Evolutionary conservation across 2,113 vertebrate species (phyloP).

Genomic region (Ophthalmolycus amberensis): DNA sequence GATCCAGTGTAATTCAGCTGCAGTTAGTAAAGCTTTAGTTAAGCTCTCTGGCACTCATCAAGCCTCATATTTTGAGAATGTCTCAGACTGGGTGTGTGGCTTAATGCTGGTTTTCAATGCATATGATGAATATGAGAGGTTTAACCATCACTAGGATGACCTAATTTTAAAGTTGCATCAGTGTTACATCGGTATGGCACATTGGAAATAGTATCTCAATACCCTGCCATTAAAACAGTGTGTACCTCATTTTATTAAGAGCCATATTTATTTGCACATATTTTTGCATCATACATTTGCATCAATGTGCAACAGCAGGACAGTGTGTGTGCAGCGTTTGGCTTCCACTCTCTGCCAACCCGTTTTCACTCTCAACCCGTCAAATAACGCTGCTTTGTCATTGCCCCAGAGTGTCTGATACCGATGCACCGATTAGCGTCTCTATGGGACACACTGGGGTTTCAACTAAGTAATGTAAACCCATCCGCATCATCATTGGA

Average conservation of each 20-base stretch:
- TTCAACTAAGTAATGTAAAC: too few species aligned
- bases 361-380: too few species aligned
- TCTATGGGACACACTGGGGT: too few species aligned
- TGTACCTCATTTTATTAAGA: neutral
- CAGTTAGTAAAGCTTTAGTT: slow-evolving; percentile 9
- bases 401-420: too few species aligned
- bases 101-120: slow-evolving; percentile 20
- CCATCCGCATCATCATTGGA: too few species aligned
- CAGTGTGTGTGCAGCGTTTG: too few species aligned
- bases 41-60: slow-evolving; percentile 11
- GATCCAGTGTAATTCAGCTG: slow-evolving; percentile 16
- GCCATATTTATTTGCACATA: neutral
- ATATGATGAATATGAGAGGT: slow-evolving; percentile 10
- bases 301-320: neutral
- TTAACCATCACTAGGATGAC: slow-evolving; percentile 4
- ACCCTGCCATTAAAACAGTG: neutral
- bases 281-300: neutral
- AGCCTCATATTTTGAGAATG: neutral
- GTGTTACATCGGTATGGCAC: neutral
- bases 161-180: neutral
- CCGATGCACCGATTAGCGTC: too few species aligned
- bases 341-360: too few species aligned
- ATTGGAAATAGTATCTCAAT: neutral
- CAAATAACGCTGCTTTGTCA: too few species aligned
- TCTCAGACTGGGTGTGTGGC: neutral